Percentiles rank a stretch among this genome's conserved stretches.
Conservation (phyloP, 2,888 invertebrate species). For the Sarcophaga subvicina region DNA sequence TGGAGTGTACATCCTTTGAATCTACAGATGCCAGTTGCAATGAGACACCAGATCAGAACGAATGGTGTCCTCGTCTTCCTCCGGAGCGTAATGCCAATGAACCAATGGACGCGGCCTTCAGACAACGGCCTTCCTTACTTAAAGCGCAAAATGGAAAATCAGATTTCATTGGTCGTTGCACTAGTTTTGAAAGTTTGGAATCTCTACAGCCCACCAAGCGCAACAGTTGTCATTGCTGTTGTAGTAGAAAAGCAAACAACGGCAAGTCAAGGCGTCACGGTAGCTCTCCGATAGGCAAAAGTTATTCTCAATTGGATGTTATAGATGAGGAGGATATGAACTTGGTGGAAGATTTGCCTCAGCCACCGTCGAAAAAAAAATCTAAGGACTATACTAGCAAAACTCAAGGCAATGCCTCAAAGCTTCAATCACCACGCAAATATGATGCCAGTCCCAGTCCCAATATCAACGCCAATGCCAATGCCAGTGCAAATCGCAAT, state of each 20-base stretch:
- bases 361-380: too few relatives aligned
- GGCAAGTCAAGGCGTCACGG: not conserved
- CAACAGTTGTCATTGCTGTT: not conserved
- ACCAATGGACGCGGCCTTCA: too few relatives aligned
- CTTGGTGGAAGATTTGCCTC: too few relatives aligned
- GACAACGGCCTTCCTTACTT: too few relatives aligned
- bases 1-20: not conserved
- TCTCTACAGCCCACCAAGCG: not conserved
- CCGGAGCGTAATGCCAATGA: too few relatives aligned
- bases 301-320: conserved; percentile 61
- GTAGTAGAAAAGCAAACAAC: not conserved
- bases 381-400: too few relatives aligned
- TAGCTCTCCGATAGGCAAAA: not conserved
- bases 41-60: too few relatives aligned
- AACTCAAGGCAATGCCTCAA: too few relatives aligned
- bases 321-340: conserved; percentile 70
- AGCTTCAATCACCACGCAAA: too few relatives aligned
- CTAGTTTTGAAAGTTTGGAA: not conserved
- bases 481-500: not conserved
- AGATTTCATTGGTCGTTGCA: not conserved
- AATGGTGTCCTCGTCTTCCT: too few relatives aligned
- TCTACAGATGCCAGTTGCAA: not conserved
- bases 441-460: too few relatives aligned
- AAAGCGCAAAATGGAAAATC: not conserved
- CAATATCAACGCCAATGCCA: too few relatives aligned